Evolutionary conservation across 2,888 invertebrate species (phyloP).

Genomic region (Blastobasis adustella): DNA sequence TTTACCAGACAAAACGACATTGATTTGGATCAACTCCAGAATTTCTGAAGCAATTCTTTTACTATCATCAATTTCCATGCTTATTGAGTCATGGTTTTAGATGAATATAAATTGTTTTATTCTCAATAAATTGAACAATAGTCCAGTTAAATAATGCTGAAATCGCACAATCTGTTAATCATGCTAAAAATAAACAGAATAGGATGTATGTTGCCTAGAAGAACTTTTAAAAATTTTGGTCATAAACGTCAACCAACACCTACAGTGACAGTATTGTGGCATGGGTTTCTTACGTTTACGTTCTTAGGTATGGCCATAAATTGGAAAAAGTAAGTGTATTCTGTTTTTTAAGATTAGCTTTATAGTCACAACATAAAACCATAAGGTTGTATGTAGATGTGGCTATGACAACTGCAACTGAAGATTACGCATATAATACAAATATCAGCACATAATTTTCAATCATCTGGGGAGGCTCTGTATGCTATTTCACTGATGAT

Average conservation of each 20-base stretch:
- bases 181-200: slow-evolving; percentile 11
- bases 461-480: neutral
- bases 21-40: no score
- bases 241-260: slow-evolving; percentile 53
- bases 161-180: neutral
- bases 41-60: no score
- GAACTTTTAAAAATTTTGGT: slow-evolving; percentile 60
- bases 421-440: no score
- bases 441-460: neutral
- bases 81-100: no score
- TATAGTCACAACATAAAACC: neutral
- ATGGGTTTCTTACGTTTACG: slow-evolving; percentile 54
- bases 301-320: slow-evolving; percentile 51
- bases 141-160: no score
- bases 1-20: no score
- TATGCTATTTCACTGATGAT: neutral
- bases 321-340: slow-evolving; percentile 46
- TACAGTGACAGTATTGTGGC: slow-evolving; percentile 49
- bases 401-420: neutral
- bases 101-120: no score
- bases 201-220: slow-evolving; percentile 11
- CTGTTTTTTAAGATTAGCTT: neutral
- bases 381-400: neutral
- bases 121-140: no score
- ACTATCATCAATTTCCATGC: no score